phyloP scores from a whole-genome alignment of 2,888 invertebrate species.

The Strigamia maritima region DNA sequence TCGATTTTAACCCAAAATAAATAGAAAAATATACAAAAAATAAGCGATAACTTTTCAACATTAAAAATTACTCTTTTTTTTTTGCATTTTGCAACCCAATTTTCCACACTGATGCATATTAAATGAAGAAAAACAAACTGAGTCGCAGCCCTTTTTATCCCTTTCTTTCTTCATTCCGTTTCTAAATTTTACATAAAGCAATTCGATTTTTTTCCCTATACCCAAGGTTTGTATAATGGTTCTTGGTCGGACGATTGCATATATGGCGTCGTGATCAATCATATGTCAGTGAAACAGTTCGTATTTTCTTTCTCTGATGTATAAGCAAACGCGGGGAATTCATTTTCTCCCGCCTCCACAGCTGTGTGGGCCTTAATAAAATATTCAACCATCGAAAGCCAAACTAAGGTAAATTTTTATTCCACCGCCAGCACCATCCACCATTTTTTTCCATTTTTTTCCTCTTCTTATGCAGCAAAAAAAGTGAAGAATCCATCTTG shows the following conservation, averaged over 20 bases:
- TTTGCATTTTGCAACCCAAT: background rate
- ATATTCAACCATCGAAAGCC: constrained; percentile 27
- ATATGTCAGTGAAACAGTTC: constrained; percentile 25
- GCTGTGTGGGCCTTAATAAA: constrained; percentile 20
- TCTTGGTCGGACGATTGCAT: constrained; percentile 23
- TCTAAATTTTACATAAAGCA: constrained; percentile 28
- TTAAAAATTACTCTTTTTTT: background rate
- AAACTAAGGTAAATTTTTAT: constrained; percentile 18
- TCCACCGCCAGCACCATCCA: background rate
- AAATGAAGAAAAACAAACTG: background rate
- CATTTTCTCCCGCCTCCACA: constrained; percentile 23
- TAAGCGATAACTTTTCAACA: background rate
- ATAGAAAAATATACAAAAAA: background rate
- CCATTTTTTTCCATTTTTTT: background rate
- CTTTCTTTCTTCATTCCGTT: background rate
- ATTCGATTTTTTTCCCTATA: constrained; percentile 1
- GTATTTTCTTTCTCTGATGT: constrained; percentile 15
- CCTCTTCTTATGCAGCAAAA: background rate
- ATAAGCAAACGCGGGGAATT: constrained; percentile 15
- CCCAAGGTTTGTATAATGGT: background rate
- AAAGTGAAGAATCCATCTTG: background rate
- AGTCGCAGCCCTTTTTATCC: background rate
- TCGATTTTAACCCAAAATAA: background rate
- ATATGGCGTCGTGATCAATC: constrained; percentile 27
- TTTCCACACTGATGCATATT: background rate